Evolutionary conservation across 2,888 invertebrate species (phyloP).

Genomic region (Mylabris sibirica): DNA sequence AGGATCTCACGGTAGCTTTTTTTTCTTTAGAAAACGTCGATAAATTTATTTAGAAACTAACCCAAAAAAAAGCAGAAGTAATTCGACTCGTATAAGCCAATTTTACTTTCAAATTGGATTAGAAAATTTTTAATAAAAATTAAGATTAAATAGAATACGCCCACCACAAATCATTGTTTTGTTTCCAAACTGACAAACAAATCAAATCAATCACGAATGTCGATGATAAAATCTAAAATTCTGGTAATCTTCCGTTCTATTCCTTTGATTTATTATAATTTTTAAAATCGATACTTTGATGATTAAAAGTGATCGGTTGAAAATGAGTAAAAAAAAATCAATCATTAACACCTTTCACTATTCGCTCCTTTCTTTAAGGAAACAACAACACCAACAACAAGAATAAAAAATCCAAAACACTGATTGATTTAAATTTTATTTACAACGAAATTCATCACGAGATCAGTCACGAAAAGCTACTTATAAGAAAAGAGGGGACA

Average conservation of each 20-base stretch:
- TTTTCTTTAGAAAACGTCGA: background rate
- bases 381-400: background rate
- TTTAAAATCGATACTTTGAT: background rate
- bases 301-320: conserved; percentile 3
- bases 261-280: background rate
- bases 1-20: background rate
- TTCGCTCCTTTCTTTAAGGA: background rate
- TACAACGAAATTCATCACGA: background rate
- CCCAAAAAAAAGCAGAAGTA: background rate
- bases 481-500: background rate
- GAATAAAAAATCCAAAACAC: background rate
- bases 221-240: background rate
- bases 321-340: background rate
- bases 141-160: background rate
- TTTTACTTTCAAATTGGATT: background rate
- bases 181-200: background rate
- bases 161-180: background rate
- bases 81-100: background rate
- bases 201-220: background rate
- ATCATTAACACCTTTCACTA: conserved; percentile 3
- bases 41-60: background rate
- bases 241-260: background rate
- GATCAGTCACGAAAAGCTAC: background rate
- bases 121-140: background rate
- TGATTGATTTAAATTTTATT: background rate